phyloP scores from a whole-genome alignment of 2,797 vertebrate species.

The Pachyuromys duprasi region DNA sequence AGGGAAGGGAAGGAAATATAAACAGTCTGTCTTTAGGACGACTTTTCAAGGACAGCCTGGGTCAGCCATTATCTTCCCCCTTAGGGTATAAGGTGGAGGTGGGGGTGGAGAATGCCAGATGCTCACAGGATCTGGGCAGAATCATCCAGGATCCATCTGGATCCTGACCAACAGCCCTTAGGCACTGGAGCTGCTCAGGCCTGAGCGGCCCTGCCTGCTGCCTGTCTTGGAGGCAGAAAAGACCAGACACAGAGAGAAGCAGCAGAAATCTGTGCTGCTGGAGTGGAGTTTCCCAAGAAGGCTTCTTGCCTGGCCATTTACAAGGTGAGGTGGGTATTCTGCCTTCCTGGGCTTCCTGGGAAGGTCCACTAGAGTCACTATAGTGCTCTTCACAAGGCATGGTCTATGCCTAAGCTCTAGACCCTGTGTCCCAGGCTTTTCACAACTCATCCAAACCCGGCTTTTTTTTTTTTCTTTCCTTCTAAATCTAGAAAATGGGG shows the following conservation, averaged over 20 bases:
- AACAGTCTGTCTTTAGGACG: neutral
- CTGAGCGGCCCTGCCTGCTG: neutral
- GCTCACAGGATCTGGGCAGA: neutral
- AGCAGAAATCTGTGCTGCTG: neutral
- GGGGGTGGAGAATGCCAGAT: neutral
- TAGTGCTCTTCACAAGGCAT: neutral
- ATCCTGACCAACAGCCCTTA: conserved; percentile 39
- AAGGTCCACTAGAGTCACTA: neutral
- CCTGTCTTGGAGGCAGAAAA: neutral
- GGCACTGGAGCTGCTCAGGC: conserved; percentile 17
- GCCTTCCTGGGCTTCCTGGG: neutral
- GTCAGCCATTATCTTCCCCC: neutral
- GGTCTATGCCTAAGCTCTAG: neutral
- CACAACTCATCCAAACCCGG: neutral
- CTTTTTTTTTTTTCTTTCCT: neutral
- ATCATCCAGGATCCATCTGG: conserved; percentile 35
- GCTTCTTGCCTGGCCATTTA: neutral
- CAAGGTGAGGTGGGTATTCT: neutral
- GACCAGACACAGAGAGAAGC: neutral
- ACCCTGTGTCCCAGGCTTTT: neutral
- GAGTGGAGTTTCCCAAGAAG: neutral
- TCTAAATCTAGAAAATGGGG: neutral
- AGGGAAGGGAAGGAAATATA: neutral
- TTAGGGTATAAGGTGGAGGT: neutral
- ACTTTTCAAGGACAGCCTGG: neutral